Evolutionary conservation across 2,888 invertebrate genomes (phyloP).

Genomic region (Drosophila sordidapex): DNA sequence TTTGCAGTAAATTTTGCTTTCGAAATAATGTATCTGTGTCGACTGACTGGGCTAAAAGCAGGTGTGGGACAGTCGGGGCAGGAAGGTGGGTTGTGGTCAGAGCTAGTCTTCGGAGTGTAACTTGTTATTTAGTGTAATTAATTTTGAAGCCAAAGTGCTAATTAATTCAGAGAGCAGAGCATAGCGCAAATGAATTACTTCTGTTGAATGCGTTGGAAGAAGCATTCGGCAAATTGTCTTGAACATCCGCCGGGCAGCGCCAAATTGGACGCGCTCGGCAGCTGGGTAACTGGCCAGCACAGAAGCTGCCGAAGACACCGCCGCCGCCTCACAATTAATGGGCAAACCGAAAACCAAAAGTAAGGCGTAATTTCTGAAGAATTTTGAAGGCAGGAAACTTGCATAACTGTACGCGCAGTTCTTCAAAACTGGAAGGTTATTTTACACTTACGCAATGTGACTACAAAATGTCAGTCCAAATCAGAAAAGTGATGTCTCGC

Average conservation of each 20-base stretch:
- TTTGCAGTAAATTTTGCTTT: slow-evolving; percentile 65
- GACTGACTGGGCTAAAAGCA: background rate
- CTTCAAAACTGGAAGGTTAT: slow-evolving; percentile 51
- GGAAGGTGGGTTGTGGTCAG: background rate
- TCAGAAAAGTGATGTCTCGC: slow-evolving; percentile 41
- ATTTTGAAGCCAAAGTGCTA: slow-evolving; percentile 76
- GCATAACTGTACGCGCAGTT: slow-evolving; percentile 68
- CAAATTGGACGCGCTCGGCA: slow-evolving; percentile 49
- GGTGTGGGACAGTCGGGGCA: background rate
- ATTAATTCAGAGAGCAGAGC: slow-evolving; percentile 68
- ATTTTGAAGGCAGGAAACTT: slow-evolving; percentile 69
- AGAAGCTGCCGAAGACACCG: slow-evolving; percentile 44
- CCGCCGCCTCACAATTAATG: slow-evolving; percentile 55
- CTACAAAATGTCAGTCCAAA: slow-evolving; percentile 53
- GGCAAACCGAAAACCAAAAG: slow-evolving; percentile 40
- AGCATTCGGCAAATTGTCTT: slow-evolving; percentile 60
- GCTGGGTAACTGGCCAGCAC: slow-evolving; percentile 23
- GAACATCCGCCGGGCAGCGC: slow-evolving; percentile 65
- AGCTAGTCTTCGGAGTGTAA: slow-evolving; percentile 64
- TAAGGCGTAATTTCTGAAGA: slow-evolving; percentile 63
- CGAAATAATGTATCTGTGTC: slow-evolving; percentile 47
- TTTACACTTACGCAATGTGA: slow-evolving; percentile 66
- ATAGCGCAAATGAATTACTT: slow-evolving; percentile 42
- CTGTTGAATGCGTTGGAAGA: slow-evolving; percentile 67
- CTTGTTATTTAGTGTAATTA: slow-evolving; percentile 79